Evolutionary conservation across 1,140 invertebrate species (phyloP).

Genomic region (Ridgeia piscesae): DNA sequence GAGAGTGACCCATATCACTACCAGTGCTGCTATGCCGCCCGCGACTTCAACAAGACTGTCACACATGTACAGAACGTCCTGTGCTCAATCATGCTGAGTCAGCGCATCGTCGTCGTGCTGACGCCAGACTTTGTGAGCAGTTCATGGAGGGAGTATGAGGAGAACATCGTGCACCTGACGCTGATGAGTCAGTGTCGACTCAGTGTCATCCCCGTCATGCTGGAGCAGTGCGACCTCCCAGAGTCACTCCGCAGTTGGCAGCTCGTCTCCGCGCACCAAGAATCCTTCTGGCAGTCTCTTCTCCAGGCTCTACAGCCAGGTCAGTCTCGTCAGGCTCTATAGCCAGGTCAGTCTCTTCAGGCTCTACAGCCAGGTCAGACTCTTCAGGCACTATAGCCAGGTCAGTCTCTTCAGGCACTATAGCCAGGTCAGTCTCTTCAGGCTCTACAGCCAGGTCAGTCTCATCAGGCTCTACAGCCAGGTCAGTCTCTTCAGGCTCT

Average conservation of each 20-base stretch:
- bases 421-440: conserved; percentile 22
- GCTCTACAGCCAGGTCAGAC: too few species aligned
- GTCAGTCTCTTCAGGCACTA: too few species aligned
- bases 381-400: too few species aligned
- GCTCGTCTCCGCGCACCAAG: conserved; percentile 40
- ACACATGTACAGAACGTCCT: conserved; percentile 41
- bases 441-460: conserved; percentile 41
- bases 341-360: not conserved
- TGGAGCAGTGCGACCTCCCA: conserved; percentile 44
- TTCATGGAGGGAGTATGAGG: conserved; percentile 45
- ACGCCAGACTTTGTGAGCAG: conserved; percentile 41
- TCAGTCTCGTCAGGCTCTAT: conserved; percentile 24
- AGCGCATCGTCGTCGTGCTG: conserved; percentile 46
- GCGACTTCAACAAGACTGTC: conserved; percentile 30
- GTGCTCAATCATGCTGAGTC: conserved; percentile 51
- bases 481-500: not conserved
- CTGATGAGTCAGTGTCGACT: conserved; percentile 44
- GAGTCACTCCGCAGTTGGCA: conserved; percentile 42
- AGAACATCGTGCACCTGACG: conserved; percentile 44
- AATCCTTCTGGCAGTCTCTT: conserved; percentile 42
- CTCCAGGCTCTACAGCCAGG: conserved; percentile 40
- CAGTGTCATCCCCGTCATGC: conserved; percentile 43
- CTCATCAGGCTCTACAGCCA: not conserved
- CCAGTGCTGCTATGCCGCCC: conserved; percentile 38
- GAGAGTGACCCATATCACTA: conserved; percentile 43